Conservation (phyloP, 2,113 vertebrate genomes). For the Scomber scombrus region DNA sequence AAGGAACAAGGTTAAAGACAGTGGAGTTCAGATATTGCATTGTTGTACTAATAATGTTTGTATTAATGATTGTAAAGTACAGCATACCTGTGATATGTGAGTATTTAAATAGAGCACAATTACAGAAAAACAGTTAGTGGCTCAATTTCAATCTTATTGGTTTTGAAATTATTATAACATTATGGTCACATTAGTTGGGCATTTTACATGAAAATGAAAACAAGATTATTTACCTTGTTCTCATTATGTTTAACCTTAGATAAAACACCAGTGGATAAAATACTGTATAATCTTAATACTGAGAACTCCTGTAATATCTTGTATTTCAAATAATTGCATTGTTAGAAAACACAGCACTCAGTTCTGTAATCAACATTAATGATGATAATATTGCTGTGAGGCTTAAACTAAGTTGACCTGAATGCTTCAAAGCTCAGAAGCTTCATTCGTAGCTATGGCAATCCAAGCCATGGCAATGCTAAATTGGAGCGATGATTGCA, state of each 20-base stretch:
- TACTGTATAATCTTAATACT: too few relatives aligned
- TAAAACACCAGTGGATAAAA: neutral
- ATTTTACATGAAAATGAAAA: too few relatives aligned
- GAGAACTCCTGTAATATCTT: neutral
- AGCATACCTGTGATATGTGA: too few relatives aligned
- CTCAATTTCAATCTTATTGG: neutral
- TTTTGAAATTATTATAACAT: neutral
- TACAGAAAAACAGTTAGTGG: too few relatives aligned
- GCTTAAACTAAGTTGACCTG: conserved; percentile 5
- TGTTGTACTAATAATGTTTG: too few relatives aligned
- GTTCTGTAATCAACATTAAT: neutral
- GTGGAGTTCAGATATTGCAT: too few relatives aligned
- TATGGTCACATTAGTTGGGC: too few relatives aligned
- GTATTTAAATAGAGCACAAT: too few relatives aligned
- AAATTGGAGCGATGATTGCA: neutral
- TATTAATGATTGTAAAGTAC: too few relatives aligned
- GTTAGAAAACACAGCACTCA: neutral
- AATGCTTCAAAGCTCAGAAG: conserved; percentile 10
- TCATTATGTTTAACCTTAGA: neutral
- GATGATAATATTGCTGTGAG: conserved; percentile 3
- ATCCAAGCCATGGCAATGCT: neutral
- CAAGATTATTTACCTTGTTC: neutral
- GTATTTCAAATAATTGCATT: too few relatives aligned
- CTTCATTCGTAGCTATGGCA: neutral
- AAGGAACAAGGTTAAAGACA: too few relatives aligned